These are phyloP conservation scores for Paraescarpia echinospica DNA, from an alignment of 1,140 invertebrate genomes.

Conservation along the genomic window DNA sequence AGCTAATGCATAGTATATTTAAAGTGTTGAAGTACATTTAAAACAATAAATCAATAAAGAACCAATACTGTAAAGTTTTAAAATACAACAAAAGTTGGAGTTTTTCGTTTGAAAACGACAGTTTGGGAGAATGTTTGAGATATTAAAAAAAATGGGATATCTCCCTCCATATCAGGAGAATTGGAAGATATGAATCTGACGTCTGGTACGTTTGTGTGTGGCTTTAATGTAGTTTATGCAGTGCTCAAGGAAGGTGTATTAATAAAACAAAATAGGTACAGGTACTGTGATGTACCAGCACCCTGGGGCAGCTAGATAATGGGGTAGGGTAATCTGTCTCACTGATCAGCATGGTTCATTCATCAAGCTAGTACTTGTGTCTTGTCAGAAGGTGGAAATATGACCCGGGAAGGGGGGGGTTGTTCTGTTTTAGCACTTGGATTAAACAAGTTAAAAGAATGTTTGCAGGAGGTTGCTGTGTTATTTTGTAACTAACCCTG, in stretches of 20 bases:
- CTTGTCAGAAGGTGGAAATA: background rate
- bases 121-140: no score
- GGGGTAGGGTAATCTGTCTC: background rate
- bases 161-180: no score
- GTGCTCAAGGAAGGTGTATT: background rate
- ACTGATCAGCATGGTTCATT: background rate
- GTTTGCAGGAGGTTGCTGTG: background rate
- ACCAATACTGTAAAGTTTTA: no score
- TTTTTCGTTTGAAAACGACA: no score
- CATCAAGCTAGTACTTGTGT: background rate
- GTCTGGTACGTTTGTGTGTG: background rate
- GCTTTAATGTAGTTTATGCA: no score
- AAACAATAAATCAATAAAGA: no score
- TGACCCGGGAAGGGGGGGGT: background rate
- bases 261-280: background rate
- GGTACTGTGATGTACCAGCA: background rate
- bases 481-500: no score
- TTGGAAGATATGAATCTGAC: background rate
- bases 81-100: no score
- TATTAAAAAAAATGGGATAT: no score
- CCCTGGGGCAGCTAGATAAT: background rate
- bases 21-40: no score
- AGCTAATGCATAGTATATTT: no score
- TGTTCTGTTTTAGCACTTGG: background rate
- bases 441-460: background rate